Percentiles rank a stretch among this genome's conserved stretches.
phyloP scores from a whole-genome alignment of 2,888 invertebrate genomes.

The Embidobia sp. region DNA sequence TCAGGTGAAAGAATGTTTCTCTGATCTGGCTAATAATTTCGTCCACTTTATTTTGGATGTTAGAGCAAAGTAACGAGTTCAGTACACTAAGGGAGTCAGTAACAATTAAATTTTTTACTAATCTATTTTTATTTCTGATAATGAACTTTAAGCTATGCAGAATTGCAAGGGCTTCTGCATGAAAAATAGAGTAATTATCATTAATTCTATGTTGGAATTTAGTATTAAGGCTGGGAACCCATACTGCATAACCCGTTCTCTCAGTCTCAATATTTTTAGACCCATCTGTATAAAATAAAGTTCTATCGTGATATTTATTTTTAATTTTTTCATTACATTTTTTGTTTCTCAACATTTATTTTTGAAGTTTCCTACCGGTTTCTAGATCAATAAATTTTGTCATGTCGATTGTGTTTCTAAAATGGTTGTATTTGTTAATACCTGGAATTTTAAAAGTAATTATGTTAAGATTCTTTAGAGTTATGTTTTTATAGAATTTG shows the following conservation, averaged over 20 bases:
- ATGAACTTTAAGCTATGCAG: neutral
- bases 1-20: neutral
- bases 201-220: neutral
- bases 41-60: neutral
- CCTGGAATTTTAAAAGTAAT: too few species aligned
- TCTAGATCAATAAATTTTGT: neutral
- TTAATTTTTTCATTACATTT: neutral
- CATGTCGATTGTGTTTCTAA: neutral
- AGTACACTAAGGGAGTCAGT: constrained; percentile 1
- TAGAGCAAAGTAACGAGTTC: neutral
- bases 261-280: neutral
- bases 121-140: neutral
- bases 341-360: neutral
- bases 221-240: neutral
- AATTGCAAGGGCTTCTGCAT: constrained; percentile 4
- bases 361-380: neutral
- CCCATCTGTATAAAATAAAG: neutral
- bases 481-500: too few species aligned
- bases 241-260: neutral
- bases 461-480: too few species aligned
- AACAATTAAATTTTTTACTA: neutral
- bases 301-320: neutral
- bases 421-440: neutral
- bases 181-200: neutral
- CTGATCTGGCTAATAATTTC: neutral